Base-by-base conservation (phyloP, 2,888 invertebrate species). In the Cylindroiulus punctatus region DNA sequence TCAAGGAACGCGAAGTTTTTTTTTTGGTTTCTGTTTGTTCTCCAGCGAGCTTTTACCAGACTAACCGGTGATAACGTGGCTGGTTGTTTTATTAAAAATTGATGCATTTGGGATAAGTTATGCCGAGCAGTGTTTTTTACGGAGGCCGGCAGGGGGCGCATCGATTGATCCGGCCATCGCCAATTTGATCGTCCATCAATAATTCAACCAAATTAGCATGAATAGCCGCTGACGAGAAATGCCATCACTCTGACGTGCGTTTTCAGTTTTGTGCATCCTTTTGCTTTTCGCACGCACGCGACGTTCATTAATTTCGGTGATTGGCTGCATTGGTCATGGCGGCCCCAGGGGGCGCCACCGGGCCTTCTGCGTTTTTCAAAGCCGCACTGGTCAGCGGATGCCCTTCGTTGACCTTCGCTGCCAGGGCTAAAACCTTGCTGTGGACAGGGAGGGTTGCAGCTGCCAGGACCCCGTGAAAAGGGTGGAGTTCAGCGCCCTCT, bases 101-200 rank as follows among this genome's bases (percentile, higher is more conserved):
- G 19, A 47, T 47, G 47, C 47, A 47, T 47, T 47, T 47, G 47
- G n/a, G 47, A 47, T 47, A 19, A 47, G 19, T 47, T 47, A 47
- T 47, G 14, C 47, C 14, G 17, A 47, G 47, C 14, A 47, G 47
- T 47, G 3, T 47, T 14, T 47, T 19, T 14, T 19, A 10, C 47
- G 47, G 19, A 47, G 10, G 47, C 47, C 14, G 47, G 47, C 8
- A 47, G 47, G 47, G 47, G 47, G 47, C 14, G 47, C 47, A 47
- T 47, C 47, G 47, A 47, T 47, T 47, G 47, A 47, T 47, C 47
- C 19, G 47, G 47, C 47, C 14, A 14, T 19, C 47, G 14, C 47
- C 47, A 47, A 47, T 47, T 47, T 47, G 47, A 47, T 47, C 47
- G 47, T n/a, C 47, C 47, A 47, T 47, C 47, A 47, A 47, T 47